Conservation (phyloP, 2,113 vertebrate species). For the rabbit (Oryctolagus cuniculus) region DNA sequence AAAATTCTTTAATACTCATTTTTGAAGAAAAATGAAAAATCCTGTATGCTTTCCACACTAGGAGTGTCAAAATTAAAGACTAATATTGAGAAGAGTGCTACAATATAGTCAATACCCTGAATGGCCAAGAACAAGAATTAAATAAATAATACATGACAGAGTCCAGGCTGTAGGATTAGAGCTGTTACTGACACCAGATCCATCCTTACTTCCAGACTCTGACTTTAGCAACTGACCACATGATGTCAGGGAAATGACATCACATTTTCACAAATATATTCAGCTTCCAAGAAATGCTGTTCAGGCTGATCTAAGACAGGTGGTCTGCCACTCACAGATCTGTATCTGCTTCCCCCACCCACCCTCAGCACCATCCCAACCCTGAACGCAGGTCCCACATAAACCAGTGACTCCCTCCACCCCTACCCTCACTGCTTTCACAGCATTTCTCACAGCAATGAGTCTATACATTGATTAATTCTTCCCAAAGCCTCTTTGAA, state of each 20-base stretch:
- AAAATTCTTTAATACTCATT: constrained; percentile 13
- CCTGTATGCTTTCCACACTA: neutral
- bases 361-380: neutral
- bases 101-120: neutral
- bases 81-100: neutral
- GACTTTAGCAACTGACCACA: neutral
- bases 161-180: neutral
- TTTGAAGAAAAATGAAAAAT: constrained; percentile 17
- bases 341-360: neutral
- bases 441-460: neutral
- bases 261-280: neutral
- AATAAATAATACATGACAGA: neutral
- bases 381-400: neutral
- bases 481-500: constrained; percentile 31
- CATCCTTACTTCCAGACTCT: neutral
- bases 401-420: no score
- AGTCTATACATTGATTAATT: neutral
- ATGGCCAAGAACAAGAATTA: neutral
- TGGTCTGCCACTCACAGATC: neutral
- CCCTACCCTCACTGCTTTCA: neutral
- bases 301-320: neutral
- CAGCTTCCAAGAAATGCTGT: neutral
- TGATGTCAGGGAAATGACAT: neutral
- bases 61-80: constrained; percentile 40
- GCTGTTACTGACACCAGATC: neutral